Evolutionary conservation across 2,113 vertebrate genomes (phyloP), one percentile per base, ranked within the genome.

Genomic region (Aptenodytes patagonicus): DNA sequence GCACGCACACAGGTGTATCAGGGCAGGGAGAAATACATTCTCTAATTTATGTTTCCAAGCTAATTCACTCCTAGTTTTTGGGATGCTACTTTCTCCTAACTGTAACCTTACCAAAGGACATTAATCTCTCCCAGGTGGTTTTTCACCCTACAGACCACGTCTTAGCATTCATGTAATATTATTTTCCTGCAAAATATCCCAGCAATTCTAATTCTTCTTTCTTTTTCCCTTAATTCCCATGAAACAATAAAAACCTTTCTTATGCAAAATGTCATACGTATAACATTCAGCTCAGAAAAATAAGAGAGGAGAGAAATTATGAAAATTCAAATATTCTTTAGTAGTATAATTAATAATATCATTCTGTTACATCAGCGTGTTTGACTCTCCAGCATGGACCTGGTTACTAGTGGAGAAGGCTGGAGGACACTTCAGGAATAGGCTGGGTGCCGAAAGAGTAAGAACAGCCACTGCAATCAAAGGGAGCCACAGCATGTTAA

Each of bases 1-100:
- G 12, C 1, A 1, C 36, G 36, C 4, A 2, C 18, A 42, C 12
- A 46, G 12, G 32, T n/a, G 20, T 46, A 38, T 32, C 1, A 0
- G 8, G 10, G 20, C 2, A 3, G 19, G 24, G n/a, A 71, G 47
- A 83, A 66, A 42, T 34, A 40, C 29, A 54, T 55, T 68, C 22
- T 62, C 34, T 90, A 60, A 61, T 38, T 71, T 62, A 16, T 42
- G 6, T 72, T 78, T 82, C 47, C 36, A 81, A 68, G 24, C 29
- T 78, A 77, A 55, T 40, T 38, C 47, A 28, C 13, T 82, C 52
- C 46, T 82, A 71, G 29, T 32, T 57, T 78, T 19, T 6, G 34
- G 36, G 10, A 51, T 58, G 21, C 4, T 80, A 46, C 42, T 69
- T 62, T 34, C 34, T 58, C 13, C 17, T 83, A 66, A 36, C 29